Evolutionary conservation across 2,113 vertebrate species (phyloP).

Genomic region (Sinocyclocheilus maitianheensis): DNA sequence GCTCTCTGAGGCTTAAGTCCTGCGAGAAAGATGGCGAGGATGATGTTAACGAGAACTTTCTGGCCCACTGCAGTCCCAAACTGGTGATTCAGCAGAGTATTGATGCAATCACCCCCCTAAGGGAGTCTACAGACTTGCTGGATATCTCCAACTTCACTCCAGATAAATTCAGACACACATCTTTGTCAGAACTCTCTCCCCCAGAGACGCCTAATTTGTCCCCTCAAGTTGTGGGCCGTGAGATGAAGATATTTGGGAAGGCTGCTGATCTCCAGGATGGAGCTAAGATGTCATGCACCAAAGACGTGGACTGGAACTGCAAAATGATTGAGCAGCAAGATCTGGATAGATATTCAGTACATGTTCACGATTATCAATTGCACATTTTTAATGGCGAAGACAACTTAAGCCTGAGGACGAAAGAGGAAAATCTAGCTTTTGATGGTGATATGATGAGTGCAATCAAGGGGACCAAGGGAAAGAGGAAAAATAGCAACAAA

Average conservation of each 20-base stretch:
- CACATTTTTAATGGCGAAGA: constrained; percentile 93
- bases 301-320: constrained; percentile 93
- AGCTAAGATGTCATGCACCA: constrained; percentile 74
- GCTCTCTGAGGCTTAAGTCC: constrained; percentile 93
- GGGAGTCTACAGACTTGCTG: constrained; percentile 95
- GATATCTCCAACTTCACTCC: constrained; percentile 99
- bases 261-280: constrained; percentile 86
- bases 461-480: constrained; percentile 88
- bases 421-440: constrained; percentile 81
- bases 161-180: constrained; percentile 97
- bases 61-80: constrained; percentile 98
- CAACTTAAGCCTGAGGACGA: constrained; percentile 83
- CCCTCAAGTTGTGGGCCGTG: constrained; percentile 88
- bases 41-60: constrained; percentile 92
- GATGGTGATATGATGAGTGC: constrained; percentile 80
- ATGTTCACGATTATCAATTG: constrained; percentile 91
- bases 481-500: constrained; percentile 88
- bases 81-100: constrained; percentile 97
- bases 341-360: constrained; percentile 84
- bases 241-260: constrained; percentile 83
- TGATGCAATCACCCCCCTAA: constrained; percentile 92
- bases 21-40: constrained; percentile 94
- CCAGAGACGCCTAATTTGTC: constrained; percentile 96
- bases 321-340: constrained; percentile 82
- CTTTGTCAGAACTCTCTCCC: constrained; percentile 94